These are phyloP conservation scores for Diarsia brunnea DNA, from an alignment of 2,888 invertebrate species.

Conservation along the genomic window DNA sequence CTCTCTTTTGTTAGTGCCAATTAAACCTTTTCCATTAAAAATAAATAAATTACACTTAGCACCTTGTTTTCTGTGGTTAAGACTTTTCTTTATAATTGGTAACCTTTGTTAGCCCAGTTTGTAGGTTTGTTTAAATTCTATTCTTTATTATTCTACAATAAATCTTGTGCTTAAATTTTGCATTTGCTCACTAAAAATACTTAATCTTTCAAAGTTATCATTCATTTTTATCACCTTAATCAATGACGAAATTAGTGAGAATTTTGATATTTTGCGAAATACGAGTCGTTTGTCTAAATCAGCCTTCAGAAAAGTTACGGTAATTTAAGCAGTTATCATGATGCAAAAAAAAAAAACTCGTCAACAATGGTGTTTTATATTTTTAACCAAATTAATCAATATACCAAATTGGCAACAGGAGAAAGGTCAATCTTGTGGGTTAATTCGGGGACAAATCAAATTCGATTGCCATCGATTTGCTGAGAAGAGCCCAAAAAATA, in stretches of 20 bases:
- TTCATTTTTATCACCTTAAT: background rate
- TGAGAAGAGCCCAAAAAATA: no score
- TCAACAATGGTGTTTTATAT: background rate
- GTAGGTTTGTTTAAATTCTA: background rate
- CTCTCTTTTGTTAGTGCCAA: background rate
- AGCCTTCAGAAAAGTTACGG: slow-evolving; percentile 13
- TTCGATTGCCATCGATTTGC: background rate
- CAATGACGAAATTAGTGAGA: background rate
- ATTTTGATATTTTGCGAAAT: background rate
- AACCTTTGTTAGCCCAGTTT: background rate
- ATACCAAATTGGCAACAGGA: background rate
- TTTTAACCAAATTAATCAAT: background rate
- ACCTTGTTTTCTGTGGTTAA: background rate
- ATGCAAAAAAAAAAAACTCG: background rate
- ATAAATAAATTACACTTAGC: background rate
- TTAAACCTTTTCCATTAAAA: background rate
- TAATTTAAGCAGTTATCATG: background rate
- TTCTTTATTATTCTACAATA: background rate
- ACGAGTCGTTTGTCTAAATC: background rate
- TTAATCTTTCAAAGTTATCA: background rate
- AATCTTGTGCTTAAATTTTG: background rate
- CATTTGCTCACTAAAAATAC: background rate
- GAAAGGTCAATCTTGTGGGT: background rate
- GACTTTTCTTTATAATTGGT: background rate
- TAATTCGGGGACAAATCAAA: background rate